Base-by-base conservation (phyloP, 2,888 invertebrate genomes). In the Lissocephala sabroskyi region DNA sequence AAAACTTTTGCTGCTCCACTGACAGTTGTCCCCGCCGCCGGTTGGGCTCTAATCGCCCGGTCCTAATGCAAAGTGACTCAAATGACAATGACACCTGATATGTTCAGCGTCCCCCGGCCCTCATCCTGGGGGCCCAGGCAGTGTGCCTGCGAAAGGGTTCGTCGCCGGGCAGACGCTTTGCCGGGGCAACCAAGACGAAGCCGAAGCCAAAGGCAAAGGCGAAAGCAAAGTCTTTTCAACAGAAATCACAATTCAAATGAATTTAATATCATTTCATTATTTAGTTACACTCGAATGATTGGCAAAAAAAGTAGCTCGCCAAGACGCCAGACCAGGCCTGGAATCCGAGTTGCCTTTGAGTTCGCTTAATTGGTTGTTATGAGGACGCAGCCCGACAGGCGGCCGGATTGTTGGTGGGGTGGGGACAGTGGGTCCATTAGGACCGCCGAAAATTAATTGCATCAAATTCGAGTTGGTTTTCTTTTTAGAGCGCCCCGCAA, bases 181-280 rank as follows among this genome's bases (percentile, higher is more conserved):
- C 71, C 35, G 71, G 28, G 76, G 73, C 78, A 73, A 73, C 75
- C 78, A 73, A 67, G 43, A 63, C 51, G 52, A 33, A 55, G 57
- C 46, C 52, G 44, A 28, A n/a, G 42, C 44, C 26, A 46, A 52
- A 51, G 51, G 49, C 42, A 49, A 49, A 19, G 28, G 29, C 33
- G 49, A 60, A 70, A 56, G 61, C 37, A 10, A 40, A 39, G 59
- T 57, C 60, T 70, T 74, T 81, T 82, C 79, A 74, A 78, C 70
- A 82, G 81, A 81, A 82, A 82, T 82, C 81, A 78, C 75, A 79
- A 81, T 79, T 80, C 80, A 79, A 81, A 79, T 78, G 77, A 81
- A 82, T 82, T 81, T 82, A 81, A 81, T 82, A 81, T 82, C 82
- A 82, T 82, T 82, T 81, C 71, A 79, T 81, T 81, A 81, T 78